Evolutionary conservation across 2,888 invertebrate genomes (phyloP), one percentile per base, ranked within the genome.

Genomic region (Luperina nickerlii): DNA sequence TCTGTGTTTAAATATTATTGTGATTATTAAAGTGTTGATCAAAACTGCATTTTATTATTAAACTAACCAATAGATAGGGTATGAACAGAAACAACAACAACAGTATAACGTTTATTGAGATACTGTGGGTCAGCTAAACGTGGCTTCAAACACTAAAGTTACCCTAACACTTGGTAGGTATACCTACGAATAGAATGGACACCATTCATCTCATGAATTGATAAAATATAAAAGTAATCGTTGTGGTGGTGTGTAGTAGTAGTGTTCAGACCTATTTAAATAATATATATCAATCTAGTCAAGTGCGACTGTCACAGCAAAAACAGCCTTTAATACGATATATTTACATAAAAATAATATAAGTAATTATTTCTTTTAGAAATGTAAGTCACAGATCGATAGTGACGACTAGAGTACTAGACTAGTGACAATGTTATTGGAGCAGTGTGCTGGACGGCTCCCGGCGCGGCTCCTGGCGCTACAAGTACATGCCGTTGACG

Each of bases 401-500:
- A 45, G 65, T 45, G 38, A 48, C 38, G 45, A 51, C 57, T 68
- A 54, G 38, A 32, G 11, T 57, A 57, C n/a, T 51, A 65, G 51
- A 45, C 15, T 24, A 57, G 48, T 42, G 67, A 63, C 51, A 8
- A 42, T 42, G 60, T 71, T 57, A 20, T 20, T 7, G 62, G 38
- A 60, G 60, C 63, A 32, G 57, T 20, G 48, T 9, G 38, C 32
- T 24, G 51, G 70, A 2, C 20, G 51, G 24, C 51, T 24, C 20
- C 13, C 48, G 45, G 11, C 42, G 15, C 18, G 32, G 7, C 7
- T 24, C 3, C 66, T 8, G 72, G 8, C 54, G 84, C 97, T 98
- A 99, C 93, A 99, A 98, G 96, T 99, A 99, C 99, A 99, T 99
- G 92, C 99, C 99, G 96, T 99, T 99, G 90, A 99, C 99, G 91